phyloP scores from a whole-genome alignment of 1,140 invertebrate species.

The Helicoverpa zea region DNA sequence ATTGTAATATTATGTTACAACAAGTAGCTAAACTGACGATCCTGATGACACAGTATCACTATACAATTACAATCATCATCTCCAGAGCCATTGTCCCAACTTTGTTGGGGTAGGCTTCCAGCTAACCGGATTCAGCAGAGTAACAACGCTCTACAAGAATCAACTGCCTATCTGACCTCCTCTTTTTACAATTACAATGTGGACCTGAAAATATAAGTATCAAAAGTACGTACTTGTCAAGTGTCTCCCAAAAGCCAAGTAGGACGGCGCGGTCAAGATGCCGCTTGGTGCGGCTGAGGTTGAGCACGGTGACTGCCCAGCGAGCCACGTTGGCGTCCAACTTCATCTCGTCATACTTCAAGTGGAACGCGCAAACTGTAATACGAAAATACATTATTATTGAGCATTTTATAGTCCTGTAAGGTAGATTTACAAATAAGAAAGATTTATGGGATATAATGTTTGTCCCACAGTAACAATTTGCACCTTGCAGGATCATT shows the following conservation, averaged over 20 bases:
- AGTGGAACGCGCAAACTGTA: conserved; percentile 98
- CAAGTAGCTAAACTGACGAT: too few relatives aligned
- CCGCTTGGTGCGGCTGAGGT: conserved; percentile 96
- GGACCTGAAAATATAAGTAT: conserved; percentile 3
- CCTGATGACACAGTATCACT: not conserved
- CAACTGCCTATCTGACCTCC: too few relatives aligned
- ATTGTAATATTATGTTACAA: too few relatives aligned
- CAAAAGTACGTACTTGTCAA: conserved; percentile 93
- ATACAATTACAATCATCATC: conserved; percentile 36
- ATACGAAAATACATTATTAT: not conserved
- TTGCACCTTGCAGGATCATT: not conserved
- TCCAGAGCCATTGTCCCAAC: too few relatives aligned
- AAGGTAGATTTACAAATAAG: too few relatives aligned
- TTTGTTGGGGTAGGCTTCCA: too few relatives aligned
- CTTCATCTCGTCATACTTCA: conserved; percentile 98
- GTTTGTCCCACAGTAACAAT: too few relatives aligned
- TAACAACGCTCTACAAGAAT: too few relatives aligned
- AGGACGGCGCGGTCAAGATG: conserved; percentile 98
- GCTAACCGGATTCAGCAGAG: too few relatives aligned
- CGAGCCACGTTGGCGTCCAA: conserved; percentile 97
- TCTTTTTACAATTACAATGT: conserved; percentile 37
- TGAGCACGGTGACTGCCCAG: conserved; percentile 98
- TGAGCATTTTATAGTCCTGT: not conserved
- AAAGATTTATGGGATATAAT: too few relatives aligned
- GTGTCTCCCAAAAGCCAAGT: conserved; percentile 98